phyloP scores from a whole-genome alignment of 2,797 vertebrate genomes.

The Myripristis murdjan region DNA sequence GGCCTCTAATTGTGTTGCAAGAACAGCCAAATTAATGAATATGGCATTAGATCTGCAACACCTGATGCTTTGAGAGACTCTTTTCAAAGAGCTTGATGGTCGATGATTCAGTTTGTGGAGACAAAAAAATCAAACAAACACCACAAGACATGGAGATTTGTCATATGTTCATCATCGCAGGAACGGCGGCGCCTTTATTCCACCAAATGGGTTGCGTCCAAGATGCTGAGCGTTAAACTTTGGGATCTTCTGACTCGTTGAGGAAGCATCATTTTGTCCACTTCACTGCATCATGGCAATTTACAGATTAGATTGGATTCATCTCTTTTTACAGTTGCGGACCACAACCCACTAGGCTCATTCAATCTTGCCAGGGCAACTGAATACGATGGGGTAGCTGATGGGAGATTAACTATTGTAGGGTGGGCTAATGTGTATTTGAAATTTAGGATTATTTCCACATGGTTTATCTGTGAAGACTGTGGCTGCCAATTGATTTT shows the following conservation, averaged over 20 bases:
- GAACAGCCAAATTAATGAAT: slow-evolving; percentile 74
- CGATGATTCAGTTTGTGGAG: slow-evolving; percentile 48
- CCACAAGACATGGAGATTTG: slow-evolving; percentile 34
- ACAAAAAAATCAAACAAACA: not conserved
- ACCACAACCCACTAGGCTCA: slow-evolving; percentile 30
- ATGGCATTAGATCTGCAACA: slow-evolving; percentile 64
- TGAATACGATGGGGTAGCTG: slow-evolving; percentile 51
- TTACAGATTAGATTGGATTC: slow-evolving; percentile 53
- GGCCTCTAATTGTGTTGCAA: slow-evolving; percentile 71
- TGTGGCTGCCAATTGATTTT: slow-evolving; percentile 71
- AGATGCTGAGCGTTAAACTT: not conserved
- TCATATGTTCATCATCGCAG: slow-evolving; percentile 45
- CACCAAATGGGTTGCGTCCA: not conserved
- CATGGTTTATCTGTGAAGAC: slow-evolving; percentile 63
- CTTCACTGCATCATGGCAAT: slow-evolving; percentile 3
- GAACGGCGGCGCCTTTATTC: not conserved
- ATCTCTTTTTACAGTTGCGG: slow-evolving; percentile 16
- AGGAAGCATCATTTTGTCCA: slow-evolving; percentile 3
- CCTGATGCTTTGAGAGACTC: slow-evolving; percentile 56
- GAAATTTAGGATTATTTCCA: slow-evolving; percentile 72
- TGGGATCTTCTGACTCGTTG: slow-evolving; percentile 1
- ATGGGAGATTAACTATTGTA: slow-evolving; percentile 72
- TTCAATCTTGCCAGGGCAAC: slow-evolving; percentile 36
- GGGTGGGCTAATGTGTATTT: slow-evolving; percentile 61
- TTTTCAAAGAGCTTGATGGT: slow-evolving; percentile 29